Conservation (phyloP, 1,140 invertebrate genomes). For the Pachypsylla venusta region DNA sequence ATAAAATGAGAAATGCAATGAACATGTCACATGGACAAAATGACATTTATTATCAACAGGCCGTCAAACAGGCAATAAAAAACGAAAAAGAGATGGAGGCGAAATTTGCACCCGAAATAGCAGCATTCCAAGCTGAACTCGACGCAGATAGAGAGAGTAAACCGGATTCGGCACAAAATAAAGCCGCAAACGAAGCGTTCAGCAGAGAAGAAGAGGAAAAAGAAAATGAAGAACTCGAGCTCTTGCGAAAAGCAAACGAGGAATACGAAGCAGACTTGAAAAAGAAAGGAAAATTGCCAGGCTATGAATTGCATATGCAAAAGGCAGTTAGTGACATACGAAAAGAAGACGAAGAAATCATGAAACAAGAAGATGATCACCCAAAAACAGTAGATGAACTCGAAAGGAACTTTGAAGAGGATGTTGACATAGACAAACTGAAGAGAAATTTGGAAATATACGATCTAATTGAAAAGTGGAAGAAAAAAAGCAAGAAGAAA, state of each 20-base stretch:
- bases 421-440: background rate
- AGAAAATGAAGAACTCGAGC: background rate
- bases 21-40: background rate
- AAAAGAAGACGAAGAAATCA: constrained; percentile 1
- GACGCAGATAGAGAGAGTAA: no score
- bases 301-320: background rate
- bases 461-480: background rate
- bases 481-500: background rate
- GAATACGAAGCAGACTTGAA: background rate
- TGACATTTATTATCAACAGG: background rate
- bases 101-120: background rate
- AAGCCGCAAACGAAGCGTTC: background rate
- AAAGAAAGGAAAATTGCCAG: background rate
- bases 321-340: no score
- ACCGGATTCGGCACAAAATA: background rate
- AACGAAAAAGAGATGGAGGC: background rate
- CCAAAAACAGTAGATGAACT: constrained; percentile 4
- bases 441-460: background rate
- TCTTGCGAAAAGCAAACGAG: background rate
- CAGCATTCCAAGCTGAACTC: background rate
- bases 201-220: background rate
- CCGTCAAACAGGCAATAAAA: background rate
- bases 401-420: background rate
- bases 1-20: background rate
- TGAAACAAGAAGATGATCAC: background rate